Percentiles rank a stretch among this genome's conserved stretches.
Conservation (phyloP, 2,888 invertebrate genomes). For the Ditula angustiorana region DNA sequence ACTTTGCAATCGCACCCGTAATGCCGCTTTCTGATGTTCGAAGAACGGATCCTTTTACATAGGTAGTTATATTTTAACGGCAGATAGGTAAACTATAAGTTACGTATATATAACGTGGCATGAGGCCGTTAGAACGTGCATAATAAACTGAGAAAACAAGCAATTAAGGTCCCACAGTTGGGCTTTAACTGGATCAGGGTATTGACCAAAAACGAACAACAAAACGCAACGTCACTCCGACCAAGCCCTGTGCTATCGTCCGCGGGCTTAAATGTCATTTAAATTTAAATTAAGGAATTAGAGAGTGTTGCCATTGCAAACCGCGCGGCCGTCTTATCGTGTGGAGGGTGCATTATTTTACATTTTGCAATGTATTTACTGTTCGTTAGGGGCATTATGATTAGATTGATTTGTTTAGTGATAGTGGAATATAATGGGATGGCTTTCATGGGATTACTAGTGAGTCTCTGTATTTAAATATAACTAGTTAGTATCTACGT, state of each 20-base stretch:
- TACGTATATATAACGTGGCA: not conserved
- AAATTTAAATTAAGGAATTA: slow-evolving; percentile 85
- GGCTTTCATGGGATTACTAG: slow-evolving; percentile 30
- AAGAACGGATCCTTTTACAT: too few species aligned
- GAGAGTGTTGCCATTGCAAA: slow-evolving; percentile 59
- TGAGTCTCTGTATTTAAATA: slow-evolving; percentile 17
- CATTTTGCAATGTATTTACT: slow-evolving; percentile 40
- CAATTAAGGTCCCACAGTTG: not conserved
- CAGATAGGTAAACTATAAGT: too few species aligned
- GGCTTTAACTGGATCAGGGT: not conserved
- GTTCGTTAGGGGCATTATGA: slow-evolving; percentile 35
- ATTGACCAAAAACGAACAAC: slow-evolving; percentile 26
- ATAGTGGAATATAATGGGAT: slow-evolving; percentile 31
- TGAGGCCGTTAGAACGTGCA: not conserved
- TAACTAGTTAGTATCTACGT: not conserved
- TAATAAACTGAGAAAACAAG: not conserved
- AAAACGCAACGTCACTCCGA: slow-evolving; percentile 45
- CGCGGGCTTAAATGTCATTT: slow-evolving; percentile 77
- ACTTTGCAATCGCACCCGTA: too few species aligned
- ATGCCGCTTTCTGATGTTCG: too few species aligned
- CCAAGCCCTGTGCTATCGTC: slow-evolving; percentile 65
- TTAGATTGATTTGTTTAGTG: slow-evolving; percentile 39
- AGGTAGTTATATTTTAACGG: too few species aligned
- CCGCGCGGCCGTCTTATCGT: slow-evolving; percentile 45
- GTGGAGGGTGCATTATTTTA: slow-evolving; percentile 41